Percentiles rank a stretch among this genome's conserved stretches.
phyloP scores from a whole-genome alignment of 1,140 invertebrate genomes.

The Periplaneta americana region DNA sequence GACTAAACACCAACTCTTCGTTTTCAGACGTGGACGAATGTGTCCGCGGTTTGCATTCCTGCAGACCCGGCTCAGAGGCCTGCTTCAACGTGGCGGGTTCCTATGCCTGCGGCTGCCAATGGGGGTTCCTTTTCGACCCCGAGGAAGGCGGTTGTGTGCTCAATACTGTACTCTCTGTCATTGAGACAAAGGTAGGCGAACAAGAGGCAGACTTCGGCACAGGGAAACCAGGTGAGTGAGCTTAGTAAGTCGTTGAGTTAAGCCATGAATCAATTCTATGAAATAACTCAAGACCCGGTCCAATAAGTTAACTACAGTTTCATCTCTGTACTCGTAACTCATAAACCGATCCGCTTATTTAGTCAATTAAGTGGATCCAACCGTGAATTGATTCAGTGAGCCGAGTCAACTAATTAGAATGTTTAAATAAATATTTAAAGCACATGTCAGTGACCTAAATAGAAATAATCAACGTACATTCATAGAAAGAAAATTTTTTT shows the following conservation, averaged over 20 bases:
- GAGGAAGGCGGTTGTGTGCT: constrained; percentile 26
- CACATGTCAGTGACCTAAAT: too few relatives aligned
- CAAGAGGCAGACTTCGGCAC: background rate
- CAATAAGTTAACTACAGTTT: too few relatives aligned
- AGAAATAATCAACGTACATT: too few relatives aligned
- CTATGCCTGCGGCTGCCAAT: constrained; percentile 44
- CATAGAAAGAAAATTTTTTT: too few relatives aligned
- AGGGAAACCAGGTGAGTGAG: background rate
- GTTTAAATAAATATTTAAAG: too few relatives aligned
- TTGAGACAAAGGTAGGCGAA: background rate
- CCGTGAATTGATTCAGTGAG: too few relatives aligned
- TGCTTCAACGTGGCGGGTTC: constrained; percentile 52
- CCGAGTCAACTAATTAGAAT: too few relatives aligned
- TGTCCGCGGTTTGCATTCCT: constrained; percentile 34
- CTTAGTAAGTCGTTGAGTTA: background rate
- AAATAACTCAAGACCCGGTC: background rate
- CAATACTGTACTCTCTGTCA: background rate
- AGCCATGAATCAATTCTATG: background rate
- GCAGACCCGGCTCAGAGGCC: constrained; percentile 35
- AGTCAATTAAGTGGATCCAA: too few relatives aligned
- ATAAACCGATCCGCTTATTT: too few relatives aligned
- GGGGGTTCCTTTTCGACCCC: constrained; percentile 37
- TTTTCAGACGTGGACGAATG: constrained; percentile 60
- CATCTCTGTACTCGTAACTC: too few relatives aligned
- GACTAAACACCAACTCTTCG: too few relatives aligned